Evolutionary conservation across 1,140 invertebrate genomes (phyloP), one percentile per base, ranked within the genome.

Genomic region (Macrosteles quadrilineatus): DNA sequence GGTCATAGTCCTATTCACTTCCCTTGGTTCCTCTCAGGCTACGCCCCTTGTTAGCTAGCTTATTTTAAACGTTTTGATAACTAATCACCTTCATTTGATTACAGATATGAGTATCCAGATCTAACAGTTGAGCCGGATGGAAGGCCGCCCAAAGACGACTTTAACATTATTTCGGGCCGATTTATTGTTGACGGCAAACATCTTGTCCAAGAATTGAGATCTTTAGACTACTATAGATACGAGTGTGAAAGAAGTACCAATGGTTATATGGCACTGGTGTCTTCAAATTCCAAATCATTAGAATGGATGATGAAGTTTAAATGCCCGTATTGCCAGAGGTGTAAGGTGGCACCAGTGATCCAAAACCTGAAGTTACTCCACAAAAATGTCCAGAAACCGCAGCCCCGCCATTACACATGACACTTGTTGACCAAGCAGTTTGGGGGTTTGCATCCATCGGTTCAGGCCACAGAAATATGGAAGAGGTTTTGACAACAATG

Each of bases 401-500:
- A 40, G 17, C 3, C 36, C 32, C 63, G 19, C 36, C 63, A 65
- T 32, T 40, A 40, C 63, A 31, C 4, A 31, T 65, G 63, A 32
- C 63, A 31, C 63, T 65, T 32, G 30, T 40, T 32, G 63, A 65
- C 63, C 9, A 65, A 40, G 63, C 63, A 40, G 63, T 65, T 65
- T 65, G 63, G 63, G 63, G 63, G 32, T 65, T 65, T 40, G 27
- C 63, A 31, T 65, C 63, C 27, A 65, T 65, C 31, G 63, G 63
- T 12, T 65, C 63, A 65, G 63, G 63, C 30, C 63, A 65, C 63
- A 65, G 63, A 65, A 65, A 65, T 40, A 65, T 65, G 63, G 63
- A 65, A 65, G 63, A 65, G 32, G 63, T 65, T 65, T 19, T 65
- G 17, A 32, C 63, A 9, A 32, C 63, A 25, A 65, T 65, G 63